phyloP scores from a whole-genome alignment of 2,888 invertebrate genomes.

The Dasypogon diadema region DNA sequence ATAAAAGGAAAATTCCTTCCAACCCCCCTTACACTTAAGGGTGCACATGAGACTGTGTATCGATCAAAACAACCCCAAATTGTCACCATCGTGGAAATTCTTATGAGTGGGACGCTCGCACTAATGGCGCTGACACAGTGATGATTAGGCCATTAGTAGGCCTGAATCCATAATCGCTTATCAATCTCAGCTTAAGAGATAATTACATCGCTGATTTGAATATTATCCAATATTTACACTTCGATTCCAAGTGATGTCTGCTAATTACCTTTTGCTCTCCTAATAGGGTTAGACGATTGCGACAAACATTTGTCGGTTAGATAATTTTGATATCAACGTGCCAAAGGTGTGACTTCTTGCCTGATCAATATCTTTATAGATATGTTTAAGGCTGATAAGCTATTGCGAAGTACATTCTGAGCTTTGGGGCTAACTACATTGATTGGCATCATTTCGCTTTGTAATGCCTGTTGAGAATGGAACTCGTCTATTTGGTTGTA shows the following conservation, averaged over 20 bases:
- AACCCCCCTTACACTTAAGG: background rate
- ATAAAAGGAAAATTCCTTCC: constrained; percentile 38
- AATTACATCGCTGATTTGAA: constrained; percentile 48
- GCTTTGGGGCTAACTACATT: background rate
- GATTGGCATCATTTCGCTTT: background rate
- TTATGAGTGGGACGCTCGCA: background rate
- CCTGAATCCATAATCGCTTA: constrained; percentile 45
- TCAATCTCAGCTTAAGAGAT: constrained; percentile 12
- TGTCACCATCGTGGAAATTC: background rate
- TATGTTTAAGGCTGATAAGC: background rate
- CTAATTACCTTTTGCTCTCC: constrained; percentile 42
- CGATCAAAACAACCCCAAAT: background rate
- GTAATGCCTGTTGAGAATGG: background rate
- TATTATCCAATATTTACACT: constrained; percentile 47
- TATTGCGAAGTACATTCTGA: background rate
- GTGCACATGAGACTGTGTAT: background rate
- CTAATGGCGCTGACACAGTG: constrained; percentile 33
- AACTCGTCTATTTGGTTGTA: background rate
- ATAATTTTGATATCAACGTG: background rate
- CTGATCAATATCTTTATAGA: background rate
- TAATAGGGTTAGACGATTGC: constrained; percentile 14
- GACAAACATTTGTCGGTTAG: constrained; percentile 25
- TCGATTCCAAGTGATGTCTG: constrained; percentile 42
- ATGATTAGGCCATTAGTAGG: constrained; percentile 46
- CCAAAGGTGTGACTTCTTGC: too few relatives aligned